Percentiles rank a stretch among this genome's conserved stretches.
phyloP scores from a whole-genome alignment of 2,888 invertebrate species.

The Chelonus formosanus region DNA sequence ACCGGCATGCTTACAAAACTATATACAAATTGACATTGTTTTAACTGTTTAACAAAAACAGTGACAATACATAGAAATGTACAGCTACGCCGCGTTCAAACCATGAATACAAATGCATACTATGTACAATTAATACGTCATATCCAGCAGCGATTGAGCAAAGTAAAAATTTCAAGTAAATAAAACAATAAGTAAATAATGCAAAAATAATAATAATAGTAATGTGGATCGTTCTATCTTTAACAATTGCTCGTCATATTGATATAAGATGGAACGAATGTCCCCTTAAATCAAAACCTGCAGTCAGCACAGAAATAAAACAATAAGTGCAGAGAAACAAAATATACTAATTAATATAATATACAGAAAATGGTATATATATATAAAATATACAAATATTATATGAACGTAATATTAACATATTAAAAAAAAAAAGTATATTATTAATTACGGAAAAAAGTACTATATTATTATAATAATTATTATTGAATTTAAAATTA shows the following conservation, averaged over 20 bases:
- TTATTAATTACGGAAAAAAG: slow-evolving; percentile 53
- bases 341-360: slow-evolving; percentile 54
- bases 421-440: slow-evolving; percentile 46
- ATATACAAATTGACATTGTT: slow-evolving; percentile 15
- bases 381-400: slow-evolving; percentile 49
- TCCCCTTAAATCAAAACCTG: slow-evolving; percentile 64
- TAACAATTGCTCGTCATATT: slow-evolving; percentile 1
- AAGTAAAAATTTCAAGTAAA: slow-evolving; percentile 46
- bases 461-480: slow-evolving; percentile 58
- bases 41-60: not conserved
- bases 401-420: slow-evolving; percentile 38
- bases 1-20: slow-evolving; percentile 21
- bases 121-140: slow-evolving; percentile 41
- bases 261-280: slow-evolving; percentile 46
- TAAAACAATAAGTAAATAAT: slow-evolving; percentile 30
- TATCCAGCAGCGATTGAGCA: slow-evolving; percentile 42
- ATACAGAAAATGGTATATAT: slow-evolving; percentile 54
- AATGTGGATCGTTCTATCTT: slow-evolving; percentile 40
- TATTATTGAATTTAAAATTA: slow-evolving; percentile 54
- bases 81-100: slow-evolving; percentile 32
- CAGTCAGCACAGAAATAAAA: slow-evolving; percentile 60
- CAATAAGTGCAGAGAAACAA: slow-evolving; percentile 61
- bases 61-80: not conserved
- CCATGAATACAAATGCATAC: slow-evolving; percentile 22
- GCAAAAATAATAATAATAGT: slow-evolving; percentile 24